Percentiles rank a stretch among this genome's conserved stretches.
These are phyloP conservation scores for Pocillopora meandrina DNA, from an alignment of 92 coral and sea anemone species.

Conservation along the genomic window DNA sequence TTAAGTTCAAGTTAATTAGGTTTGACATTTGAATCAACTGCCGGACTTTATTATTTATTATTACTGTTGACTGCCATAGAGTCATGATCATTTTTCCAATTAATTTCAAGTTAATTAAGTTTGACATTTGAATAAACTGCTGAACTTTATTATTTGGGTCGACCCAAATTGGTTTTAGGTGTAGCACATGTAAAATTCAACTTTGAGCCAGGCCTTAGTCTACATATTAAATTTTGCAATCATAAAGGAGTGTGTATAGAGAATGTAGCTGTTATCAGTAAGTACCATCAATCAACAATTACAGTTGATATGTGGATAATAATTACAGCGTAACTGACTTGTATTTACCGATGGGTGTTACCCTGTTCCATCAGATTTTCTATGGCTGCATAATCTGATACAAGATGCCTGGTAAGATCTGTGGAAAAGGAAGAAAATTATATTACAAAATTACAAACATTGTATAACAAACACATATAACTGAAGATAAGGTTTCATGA, in stretches of 20 bases:
- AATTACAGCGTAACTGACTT: too few relatives aligned
- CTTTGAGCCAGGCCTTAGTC: too few relatives aligned
- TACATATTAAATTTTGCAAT: too few relatives aligned
- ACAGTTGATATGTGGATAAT: not conserved
- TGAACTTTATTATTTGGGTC: too few relatives aligned
- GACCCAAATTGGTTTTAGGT: too few relatives aligned
- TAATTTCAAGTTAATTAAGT: not conserved
- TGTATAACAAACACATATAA: not conserved
- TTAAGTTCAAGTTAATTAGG: not conserved
- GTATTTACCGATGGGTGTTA: conserved; percentile 79
- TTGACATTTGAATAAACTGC: conserved; percentile 27
- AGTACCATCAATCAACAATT: too few relatives aligned
- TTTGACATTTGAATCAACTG: conserved; percentile 25
- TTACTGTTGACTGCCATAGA: not conserved
- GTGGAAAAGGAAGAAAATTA: not conserved
- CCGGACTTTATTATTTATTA: not conserved
- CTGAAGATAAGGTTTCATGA: not conserved
- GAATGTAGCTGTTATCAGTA: too few relatives aligned
- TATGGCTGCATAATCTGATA: conserved; percentile 90
- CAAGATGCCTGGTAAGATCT: conserved; percentile 95
- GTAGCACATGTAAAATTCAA: too few relatives aligned
- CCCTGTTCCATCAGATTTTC: conserved; percentile 94
- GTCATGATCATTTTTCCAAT: not conserved
- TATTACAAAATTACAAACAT: not conserved
- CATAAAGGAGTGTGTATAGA: too few relatives aligned